Percentiles rank a stretch among this genome's conserved stretches.
phyloP scores from a whole-genome alignment of 2,113 vertebrate genomes.

The Plectropomus leopardus region DNA sequence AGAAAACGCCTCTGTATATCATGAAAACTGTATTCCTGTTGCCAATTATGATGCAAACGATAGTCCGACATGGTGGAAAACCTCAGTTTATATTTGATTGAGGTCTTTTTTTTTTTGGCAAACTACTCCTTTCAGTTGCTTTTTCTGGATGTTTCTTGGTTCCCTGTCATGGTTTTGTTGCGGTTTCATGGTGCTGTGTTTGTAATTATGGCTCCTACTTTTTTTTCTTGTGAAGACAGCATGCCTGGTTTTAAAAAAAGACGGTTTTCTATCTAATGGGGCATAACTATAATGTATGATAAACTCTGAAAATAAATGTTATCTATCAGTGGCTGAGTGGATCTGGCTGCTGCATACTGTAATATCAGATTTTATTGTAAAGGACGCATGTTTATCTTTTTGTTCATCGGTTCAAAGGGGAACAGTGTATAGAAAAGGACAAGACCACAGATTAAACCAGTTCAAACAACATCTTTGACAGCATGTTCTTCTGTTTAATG shows the following conservation, averaged over 20 bases:
- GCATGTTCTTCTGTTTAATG: slow-evolving; percentile 52
- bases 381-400: slow-evolving; percentile 61
- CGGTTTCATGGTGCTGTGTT: slow-evolving; percentile 67
- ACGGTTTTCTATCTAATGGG: slow-evolving; percentile 21
- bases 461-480: slow-evolving; percentile 36
- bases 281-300: slow-evolving; percentile 19
- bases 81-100: slow-evolving; percentile 46
- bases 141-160: slow-evolving; percentile 37
- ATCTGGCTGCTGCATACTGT: slow-evolving; percentile 36
- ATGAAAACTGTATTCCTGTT: slow-evolving; percentile 28
- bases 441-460: slow-evolving; percentile 56
- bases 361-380: slow-evolving; percentile 46
- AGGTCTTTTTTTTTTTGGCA: slow-evolving; percentile 25
- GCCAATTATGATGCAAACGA: background rate
- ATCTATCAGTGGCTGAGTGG: slow-evolving; percentile 16
- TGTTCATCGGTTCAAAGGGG: slow-evolving; percentile 18
- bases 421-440: slow-evolving; percentile 18
- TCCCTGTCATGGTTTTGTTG: slow-evolving; percentile 32
- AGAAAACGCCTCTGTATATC: slow-evolving; percentile 5
- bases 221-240: slow-evolving; percentile 40
- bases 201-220: slow-evolving; percentile 56
- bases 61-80: slow-evolving; percentile 1
- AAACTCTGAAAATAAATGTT: slow-evolving; percentile 15
- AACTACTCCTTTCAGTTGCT: slow-evolving; percentile 26
- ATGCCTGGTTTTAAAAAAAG: slow-evolving; percentile 66